Evolutionary conservation across 2,888 invertebrate species (phyloP).

Genomic region (Agrotis puta): DNA sequence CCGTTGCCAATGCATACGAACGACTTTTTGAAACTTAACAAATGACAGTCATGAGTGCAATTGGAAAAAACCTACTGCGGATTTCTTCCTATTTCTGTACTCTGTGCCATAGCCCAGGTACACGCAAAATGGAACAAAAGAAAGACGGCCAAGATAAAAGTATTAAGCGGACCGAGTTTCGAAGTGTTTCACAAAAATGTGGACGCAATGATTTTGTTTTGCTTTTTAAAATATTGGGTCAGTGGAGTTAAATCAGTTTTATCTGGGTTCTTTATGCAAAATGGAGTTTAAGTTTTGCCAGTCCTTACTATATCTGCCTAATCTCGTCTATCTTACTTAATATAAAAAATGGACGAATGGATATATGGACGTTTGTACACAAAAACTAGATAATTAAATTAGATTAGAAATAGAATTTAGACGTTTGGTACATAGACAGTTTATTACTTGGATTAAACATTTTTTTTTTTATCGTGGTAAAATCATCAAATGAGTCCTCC

Average conservation of each 20-base stretch:
- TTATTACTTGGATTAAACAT: not conserved
- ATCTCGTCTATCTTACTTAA: too few species aligned
- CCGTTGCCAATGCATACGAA: too few species aligned
- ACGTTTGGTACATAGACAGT: too few species aligned
- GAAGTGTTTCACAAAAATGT: slow-evolving; percentile 40
- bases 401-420: too few species aligned
- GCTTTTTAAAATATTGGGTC: slow-evolving; percentile 42
- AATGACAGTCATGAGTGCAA: not conserved
- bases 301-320: too few species aligned
- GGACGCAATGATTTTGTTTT: slow-evolving; percentile 37
- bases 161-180: slow-evolving; percentile 69
- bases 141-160: slow-evolving; percentile 66
- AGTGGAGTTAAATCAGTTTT: slow-evolving; percentile 35
- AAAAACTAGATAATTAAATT: too few species aligned
- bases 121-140: slow-evolving; percentile 64
- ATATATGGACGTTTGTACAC: too few species aligned
- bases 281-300: not conserved
- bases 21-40: not conserved
- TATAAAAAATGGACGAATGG: too few species aligned
- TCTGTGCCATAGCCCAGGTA: slow-evolving; percentile 35
- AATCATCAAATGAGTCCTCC: too few species aligned
- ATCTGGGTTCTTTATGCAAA: slow-evolving; percentile 23
- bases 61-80: not conserved
- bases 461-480: too few species aligned
- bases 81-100: not conserved